Evolutionary conservation across 2,888 invertebrate species (phyloP), one percentile per base, ranked within the genome.

Genomic region (Plebejus anna): DNA sequence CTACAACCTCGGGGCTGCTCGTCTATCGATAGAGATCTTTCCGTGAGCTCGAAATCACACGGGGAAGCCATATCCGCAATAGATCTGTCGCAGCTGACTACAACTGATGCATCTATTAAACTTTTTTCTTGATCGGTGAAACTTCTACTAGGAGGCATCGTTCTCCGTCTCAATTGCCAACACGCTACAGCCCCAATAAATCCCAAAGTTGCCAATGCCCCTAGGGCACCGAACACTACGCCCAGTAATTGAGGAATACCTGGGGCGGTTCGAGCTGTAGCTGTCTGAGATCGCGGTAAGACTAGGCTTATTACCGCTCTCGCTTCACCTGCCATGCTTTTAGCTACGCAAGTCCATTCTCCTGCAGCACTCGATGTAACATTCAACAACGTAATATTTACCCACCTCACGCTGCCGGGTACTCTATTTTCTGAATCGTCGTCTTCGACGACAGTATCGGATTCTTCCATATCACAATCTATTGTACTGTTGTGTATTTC

Each of bases 81-180:
- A 32, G 96, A 95, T 73, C 95, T 94, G 79, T 95, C 95, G 82
- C 96, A 96, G 82, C 96, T 96, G 70, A 94, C 89, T 13, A 94
- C 88, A 84, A 95, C 83, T 89, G 97, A 97, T 47, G 97, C 96
- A 83, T 97, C 97, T 80, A 98, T 94, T 75, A 98, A 91, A 84
- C 97, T 96, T 89, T 98, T 97, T 84, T 98, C 97, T 90, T 98
- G 98, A 84, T 98, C 98, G 76, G 96, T 97, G 85, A 97, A 97
- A 87, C 97, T 97, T 79, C 95, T 92, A 80, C 94, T 95, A 0
- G 95, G 93, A 51, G 95, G 94, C 4, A 97, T 96, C 80, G 96
- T 96, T 71, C 96, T 95, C 88, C 97, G 96, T 78, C 97, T 94
- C 76, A 97, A 95, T 81, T 96, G 95, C 92, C 94, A 94, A 78